Evolutionary conservation across 2,888 invertebrate genomes (phyloP), one percentile per base, ranked within the genome.

Genomic region (Agrochola circellaris): DNA sequence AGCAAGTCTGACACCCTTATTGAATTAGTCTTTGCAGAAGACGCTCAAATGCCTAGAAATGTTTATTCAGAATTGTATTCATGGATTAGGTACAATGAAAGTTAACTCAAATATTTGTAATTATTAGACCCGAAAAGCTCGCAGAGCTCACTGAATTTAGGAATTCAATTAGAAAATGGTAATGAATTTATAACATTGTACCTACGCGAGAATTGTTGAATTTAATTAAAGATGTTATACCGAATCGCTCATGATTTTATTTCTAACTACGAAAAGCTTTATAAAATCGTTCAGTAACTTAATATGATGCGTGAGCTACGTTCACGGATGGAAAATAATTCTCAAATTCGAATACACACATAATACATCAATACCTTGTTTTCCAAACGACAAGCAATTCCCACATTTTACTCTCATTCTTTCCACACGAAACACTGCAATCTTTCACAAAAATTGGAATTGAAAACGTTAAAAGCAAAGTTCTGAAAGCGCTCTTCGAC

Each of bases 61-160:
- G 15, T 76, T 70, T 61, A 56, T 62, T 72, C 48, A 65, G 30
- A 34, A 70, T 42, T 56, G 38, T 61, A 77, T 48, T 56, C 60
- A 65, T 17, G 56, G 38, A 69, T 78, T 65, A n/a, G n/a, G n/a
- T n/a, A 73, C 38, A 69, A 79, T 45, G 26, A 70, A 69, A 73
- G 54, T 64, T n/a, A 38, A 64, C 66, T 70, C n/a, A 84, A 81
- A 81, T 73, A 83, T 73, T 85, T 76, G 62, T 73, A 73, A 81
- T 56, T 51, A 73, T 42, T 48, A 66, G 11, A 45, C 54, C 34
- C 48, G 23, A 61, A 34, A 61, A 34, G 1, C 48, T 48, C 17
- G 48, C 56, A 66, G 76, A 70, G 26, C 38, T 72, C 38, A 56
- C 30, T 70, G 54, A 45, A 77, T 71, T 74, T 23, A 0, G 34